Conservation (phyloP, 2,797 vertebrate genomes). For the Lophotriccus pileatus region DNA sequence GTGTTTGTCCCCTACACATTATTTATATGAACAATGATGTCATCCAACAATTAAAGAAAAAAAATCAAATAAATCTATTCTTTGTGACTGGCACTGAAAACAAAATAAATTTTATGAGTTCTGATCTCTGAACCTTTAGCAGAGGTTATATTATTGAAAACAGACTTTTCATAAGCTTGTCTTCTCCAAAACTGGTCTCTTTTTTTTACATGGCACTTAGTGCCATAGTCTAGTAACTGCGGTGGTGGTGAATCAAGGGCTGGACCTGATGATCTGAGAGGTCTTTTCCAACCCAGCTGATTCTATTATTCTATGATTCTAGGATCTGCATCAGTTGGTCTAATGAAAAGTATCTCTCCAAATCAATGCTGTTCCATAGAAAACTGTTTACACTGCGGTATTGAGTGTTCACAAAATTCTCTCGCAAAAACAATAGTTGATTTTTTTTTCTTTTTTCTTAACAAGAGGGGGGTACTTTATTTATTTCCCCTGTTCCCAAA, state of each 20-base stretch:
- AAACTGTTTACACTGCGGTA: neutral
- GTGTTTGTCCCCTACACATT: neutral
- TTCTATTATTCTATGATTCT: too few relatives aligned
- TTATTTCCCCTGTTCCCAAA: neutral
- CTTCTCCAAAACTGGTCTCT: neutral
- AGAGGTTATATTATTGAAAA: neutral
- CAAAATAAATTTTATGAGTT: neutral
- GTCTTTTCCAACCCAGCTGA: too few relatives aligned
- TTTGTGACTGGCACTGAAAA: conserved; percentile 19
- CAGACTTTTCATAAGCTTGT: neutral
- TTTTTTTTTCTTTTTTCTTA: neutral
- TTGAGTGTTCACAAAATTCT: neutral
- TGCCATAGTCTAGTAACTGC: too few relatives aligned
- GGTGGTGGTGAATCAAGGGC: too few relatives aligned
- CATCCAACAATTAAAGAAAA: neutral
- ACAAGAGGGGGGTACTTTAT: neutral
- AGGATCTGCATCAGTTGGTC: neutral
- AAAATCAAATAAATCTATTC: conserved; percentile 6
- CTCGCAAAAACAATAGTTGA: neutral
- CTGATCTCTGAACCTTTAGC: conserved; percentile 32
- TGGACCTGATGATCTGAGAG: too few relatives aligned
- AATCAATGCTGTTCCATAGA: neutral
- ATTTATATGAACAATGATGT: neutral
- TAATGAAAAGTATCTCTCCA: neutral
- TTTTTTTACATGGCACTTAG: neutral